Base-by-base conservation (phyloP, 2,888 invertebrate species). In the Willowsia nigromaculata region DNA sequence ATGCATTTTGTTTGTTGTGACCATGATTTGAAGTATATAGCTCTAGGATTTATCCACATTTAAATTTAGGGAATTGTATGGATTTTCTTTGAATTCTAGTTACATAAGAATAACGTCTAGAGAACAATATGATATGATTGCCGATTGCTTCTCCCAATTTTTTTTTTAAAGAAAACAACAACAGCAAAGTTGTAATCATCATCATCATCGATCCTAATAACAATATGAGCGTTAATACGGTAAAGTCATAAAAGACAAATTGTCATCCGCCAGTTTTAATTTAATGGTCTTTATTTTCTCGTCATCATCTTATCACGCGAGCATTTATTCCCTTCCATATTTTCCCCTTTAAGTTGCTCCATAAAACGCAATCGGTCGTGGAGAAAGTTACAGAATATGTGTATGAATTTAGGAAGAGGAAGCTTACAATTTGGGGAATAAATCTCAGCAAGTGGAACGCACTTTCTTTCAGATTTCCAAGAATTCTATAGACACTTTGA, bases 201-300 rank as follows among this genome's bases (percentile, higher is more conserved):
- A 74, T 47, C 22, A n/a, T 40, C 22, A 68, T 68, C 22, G 37
- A 33, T 81, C 40, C 43, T 62, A 43, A 81, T 59, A 62, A 80
- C 9, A 43, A 74, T 1, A 18, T 37, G 1, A 76, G 27, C 27
- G 68, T 68, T 33, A 37, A 62, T n/a, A 62, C n/a, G 11, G 68
- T 33, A 18, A 6, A 30, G 1, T 37, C 15, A 68, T n/a, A 68
- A 15, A 6, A 71, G 56, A 84, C 47, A 84, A 74, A 84, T 84
- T 84, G 84, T 84, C 71, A 56, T 84, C 53, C 40, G 50, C 43
- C 84, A 84, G 53, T 71, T 81, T 68, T 56, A 71, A 84, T 74
- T 84, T 84, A 43, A 81, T 81, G 43, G 43, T 3, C 37, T 62
- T 22, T 43, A 76, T 62, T 81, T 37, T 62, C 81, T 81, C 62